Base-by-base conservation (phyloP, 2,888 invertebrate genomes). In the Meteorus cinctellus region DNA sequence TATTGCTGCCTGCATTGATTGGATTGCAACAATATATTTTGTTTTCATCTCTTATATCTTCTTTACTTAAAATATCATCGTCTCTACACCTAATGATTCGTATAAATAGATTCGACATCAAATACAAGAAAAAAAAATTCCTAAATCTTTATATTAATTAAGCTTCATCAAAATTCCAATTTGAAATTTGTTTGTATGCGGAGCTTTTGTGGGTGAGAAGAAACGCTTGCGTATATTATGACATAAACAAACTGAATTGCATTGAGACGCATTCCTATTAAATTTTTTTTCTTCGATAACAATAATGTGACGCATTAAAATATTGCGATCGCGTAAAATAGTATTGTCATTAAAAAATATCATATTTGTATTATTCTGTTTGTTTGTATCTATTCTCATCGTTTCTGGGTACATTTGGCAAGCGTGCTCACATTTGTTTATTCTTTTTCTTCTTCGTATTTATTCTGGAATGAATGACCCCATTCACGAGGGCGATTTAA, bases 331-430 rank as follows among this genome's bases (percentile, higher is more conserved):
- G 69, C 41, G 72, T 74, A 63, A 75, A 79, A 77, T 70, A 77
- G 80, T 82, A 83, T 82, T 82, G 82, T 86, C 86, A 79, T 86
- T 85, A 84, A 86, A 86, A 86, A 86, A 85, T 85, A 86, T 85
- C 75, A 79, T 55, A 55, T 55, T 55, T 55, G 19, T 55, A 19
- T 19, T 55, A 55, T 55, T 80, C 79, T 80, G 74, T 76, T 75
- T 79, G 19, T 27, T 72, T 74, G n/a, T 48, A 16, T 62, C 66
- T 29, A 24, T 62, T 48, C 16, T 51, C 51, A 4, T 29, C n/a
- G n/a, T 27, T 79, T 75, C 78, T 78, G 81, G 77, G 72, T 82
- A 82, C 76, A 80, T 86, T 86, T 86, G 86, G 86, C 85, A 86
- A 86, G 85, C 83, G 81, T 82, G 81, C 81, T 79, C 79, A 78